Percentiles rank a stretch among this genome's conserved stretches.
Conservation (phyloP, 2,113 vertebrate species). For the Lamprologus ornatipinnis region DNA sequence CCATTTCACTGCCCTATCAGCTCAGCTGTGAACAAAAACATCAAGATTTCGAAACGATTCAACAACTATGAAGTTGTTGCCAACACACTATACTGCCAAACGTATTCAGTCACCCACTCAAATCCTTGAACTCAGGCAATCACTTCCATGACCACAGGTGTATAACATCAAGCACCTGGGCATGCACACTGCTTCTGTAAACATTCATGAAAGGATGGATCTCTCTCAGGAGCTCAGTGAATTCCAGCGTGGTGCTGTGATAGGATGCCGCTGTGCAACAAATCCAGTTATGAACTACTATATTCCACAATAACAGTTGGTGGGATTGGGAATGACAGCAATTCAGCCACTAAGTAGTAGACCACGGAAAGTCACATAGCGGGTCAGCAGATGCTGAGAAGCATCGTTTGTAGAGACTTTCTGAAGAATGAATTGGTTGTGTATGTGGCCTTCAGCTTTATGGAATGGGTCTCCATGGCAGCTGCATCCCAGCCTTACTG, state of each 20-base stretch:
- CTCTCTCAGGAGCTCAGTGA: background rate
- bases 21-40: background rate
- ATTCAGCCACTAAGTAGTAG: background rate
- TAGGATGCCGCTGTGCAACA: background rate
- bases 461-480: background rate
- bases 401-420: background rate
- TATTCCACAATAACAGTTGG: background rate
- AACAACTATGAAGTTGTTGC: background rate
- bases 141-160: background rate
- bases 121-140: background rate
- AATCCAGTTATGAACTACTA: fast-evolving
- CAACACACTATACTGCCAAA: background rate
- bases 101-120: background rate
- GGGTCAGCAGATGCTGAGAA: background rate
- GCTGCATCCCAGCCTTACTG: background rate
- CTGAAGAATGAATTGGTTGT: background rate
- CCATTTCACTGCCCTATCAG: background rate
- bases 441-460: background rate
- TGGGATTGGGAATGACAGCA: background rate
- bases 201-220: background rate
- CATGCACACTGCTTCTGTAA: background rate
- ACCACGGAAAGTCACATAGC: background rate
- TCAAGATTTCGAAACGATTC: background rate
- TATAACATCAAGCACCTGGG: background rate
- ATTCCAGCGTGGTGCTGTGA: background rate